Base-by-base conservation (phyloP, 2,888 invertebrate species). In the Limnephilus rhombicus region DNA sequence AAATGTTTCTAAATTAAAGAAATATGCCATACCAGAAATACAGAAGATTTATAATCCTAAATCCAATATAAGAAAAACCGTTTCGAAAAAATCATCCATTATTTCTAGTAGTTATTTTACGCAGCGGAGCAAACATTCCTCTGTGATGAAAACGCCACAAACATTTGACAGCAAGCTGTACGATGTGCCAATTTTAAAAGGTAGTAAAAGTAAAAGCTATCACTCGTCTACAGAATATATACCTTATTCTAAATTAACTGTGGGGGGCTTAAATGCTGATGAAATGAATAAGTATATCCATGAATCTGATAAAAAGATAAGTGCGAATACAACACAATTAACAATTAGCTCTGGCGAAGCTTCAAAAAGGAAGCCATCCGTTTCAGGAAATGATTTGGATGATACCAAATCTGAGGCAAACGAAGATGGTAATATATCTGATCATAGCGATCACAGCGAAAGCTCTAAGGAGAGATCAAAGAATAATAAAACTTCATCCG, bases 211-310 rank as follows among this genome's bases (percentile, higher is more conserved):
- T 80, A 85, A 89, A 18, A 93, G 92, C 49, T 41, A 37, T 31
- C 85, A 92, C 37, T 85, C 90, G 12, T 95, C 95, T 92, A 93
- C 94, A 24, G 95, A 96, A 89, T 96, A 96, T 94, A 96, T 96
- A 94, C 96, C 96, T 1, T 96, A 96, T 94, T 95, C 96, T 18
- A 95, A 96, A 94, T 94, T 96, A 92, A 96, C 96, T 29, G 93
- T 96, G 93, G 96, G 96, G 34, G 96, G 96, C 88, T 95, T 95
- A 15, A 95, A 94, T 94, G 95, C 95, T 3, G 95, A 95, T 94
- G 96, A 96, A 91, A 95, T 87, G n/a, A 31, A 53, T 49, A 87
- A 49, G 29, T 53, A 49, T 34, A 29, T 53, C n/a, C 29, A 13
- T 18, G 49, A 87, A 85, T 85, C 85, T 0, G 37, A 45, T 34